Conservation (phyloP, 1,140 invertebrate genomes). For the Pseudomyrmex cubaensis region DNA sequence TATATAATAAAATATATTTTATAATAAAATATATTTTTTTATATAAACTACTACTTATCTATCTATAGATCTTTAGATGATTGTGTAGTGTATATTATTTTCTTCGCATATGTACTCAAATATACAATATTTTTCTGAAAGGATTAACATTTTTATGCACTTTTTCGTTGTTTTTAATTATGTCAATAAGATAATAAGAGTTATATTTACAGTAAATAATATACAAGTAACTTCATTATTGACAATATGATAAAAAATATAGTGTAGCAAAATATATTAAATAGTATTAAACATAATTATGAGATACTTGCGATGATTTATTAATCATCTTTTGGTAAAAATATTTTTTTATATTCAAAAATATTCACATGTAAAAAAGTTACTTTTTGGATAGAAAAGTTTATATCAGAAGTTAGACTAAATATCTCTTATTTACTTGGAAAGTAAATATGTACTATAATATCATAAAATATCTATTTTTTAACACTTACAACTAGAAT, state of each 20-base stretch:
- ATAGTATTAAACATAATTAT: constrained; percentile 30
- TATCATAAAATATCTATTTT: constrained; percentile 1
- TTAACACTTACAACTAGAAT: neutral
- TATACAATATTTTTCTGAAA: neutral
- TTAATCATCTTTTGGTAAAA: constrained; percentile 16
- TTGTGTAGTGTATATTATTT: too few species aligned
- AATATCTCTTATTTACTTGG: neutral
- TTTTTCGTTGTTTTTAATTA: constrained; percentile 3
- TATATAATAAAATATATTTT: too few species aligned
- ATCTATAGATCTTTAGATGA: too few species aligned
- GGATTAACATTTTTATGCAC: neutral
- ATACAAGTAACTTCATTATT: too few species aligned
- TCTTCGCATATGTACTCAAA: neutral
- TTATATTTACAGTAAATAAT: neutral
- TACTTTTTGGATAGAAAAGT: neutral
- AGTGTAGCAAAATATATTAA: neutral
- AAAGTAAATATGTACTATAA: constrained; percentile 17
- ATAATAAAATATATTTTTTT: neutral
- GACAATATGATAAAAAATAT: too few species aligned
- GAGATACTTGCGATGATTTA: constrained; percentile 36
- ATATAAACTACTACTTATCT: neutral
- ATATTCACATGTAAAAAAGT: constrained; percentile 23
- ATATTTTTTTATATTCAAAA: neutral
- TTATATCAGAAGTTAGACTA: constrained; percentile 4
- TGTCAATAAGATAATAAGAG: neutral